Conservation (phyloP, 2,113 vertebrate genomes). For the Taxidea taxus region DNA sequence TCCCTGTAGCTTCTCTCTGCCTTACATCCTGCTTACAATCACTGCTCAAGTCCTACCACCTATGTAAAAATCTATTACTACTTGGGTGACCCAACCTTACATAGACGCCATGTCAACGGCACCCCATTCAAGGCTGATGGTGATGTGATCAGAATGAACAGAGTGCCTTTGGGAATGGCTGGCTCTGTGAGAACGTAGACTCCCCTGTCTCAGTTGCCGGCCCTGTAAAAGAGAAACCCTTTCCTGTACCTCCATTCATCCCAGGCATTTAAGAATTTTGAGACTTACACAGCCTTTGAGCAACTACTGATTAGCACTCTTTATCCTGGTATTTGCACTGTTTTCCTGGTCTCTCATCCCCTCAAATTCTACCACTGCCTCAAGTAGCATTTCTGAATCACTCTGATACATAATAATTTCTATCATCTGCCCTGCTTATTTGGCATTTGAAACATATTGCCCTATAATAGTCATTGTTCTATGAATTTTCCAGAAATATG, state of each 20-base stretch:
- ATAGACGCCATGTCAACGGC: neutral
- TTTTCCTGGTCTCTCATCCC: neutral
- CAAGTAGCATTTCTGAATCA: neutral
- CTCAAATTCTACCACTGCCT: neutral
- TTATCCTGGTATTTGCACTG: neutral
- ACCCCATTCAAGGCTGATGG: neutral
- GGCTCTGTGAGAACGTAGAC: neutral
- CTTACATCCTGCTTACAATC: neutral
- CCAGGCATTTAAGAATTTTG: neutral
- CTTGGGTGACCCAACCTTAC: neutral
- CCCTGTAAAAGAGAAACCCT: neutral
- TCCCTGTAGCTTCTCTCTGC: neutral
- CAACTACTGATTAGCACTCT: neutral
- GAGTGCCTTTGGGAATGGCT: neutral
- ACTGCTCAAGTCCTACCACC: neutral
- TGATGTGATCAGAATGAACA: neutral
- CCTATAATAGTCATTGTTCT: neutral
- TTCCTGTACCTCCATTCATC: neutral
- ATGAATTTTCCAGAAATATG: conserved; percentile 9
- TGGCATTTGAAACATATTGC: neutral
- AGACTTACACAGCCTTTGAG: neutral
- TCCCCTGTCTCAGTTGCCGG: neutral
- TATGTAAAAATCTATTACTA: neutral
- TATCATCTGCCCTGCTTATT: neutral
- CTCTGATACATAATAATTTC: neutral